Percentiles rank a stretch among this genome's conserved stretches.
phyloP scores from a whole-genome alignment of 2,113 vertebrate species.

The Marmota monax region DNA sequence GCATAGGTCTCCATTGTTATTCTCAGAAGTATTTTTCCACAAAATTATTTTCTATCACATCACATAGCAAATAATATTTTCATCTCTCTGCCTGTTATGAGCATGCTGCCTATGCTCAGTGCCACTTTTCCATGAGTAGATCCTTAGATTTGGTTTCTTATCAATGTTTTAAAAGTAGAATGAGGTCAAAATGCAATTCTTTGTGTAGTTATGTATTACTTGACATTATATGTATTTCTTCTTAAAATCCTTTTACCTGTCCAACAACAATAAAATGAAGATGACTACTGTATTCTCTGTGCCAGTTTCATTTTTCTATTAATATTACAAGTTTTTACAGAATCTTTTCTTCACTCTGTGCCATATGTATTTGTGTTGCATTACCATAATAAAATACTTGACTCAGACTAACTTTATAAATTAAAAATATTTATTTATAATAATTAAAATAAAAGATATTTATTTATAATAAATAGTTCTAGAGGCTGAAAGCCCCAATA shows the following conservation, averaged over 20 bases:
- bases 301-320: neutral
- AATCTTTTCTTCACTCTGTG: neutral
- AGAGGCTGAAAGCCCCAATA: no score
- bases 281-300: neutral
- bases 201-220: neutral
- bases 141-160: neutral
- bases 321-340: neutral
- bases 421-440: no score
- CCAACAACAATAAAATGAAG: conserved; percentile 14
- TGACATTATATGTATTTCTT: neutral
- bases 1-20: no score
- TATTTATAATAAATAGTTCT: no score
- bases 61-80: neutral
- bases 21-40: conserved; percentile 1
- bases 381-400: no score
- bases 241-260: neutral
- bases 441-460: no score
- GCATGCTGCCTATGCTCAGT: neutral
- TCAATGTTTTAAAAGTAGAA: neutral
- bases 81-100: neutral
- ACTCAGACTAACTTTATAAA: no score
- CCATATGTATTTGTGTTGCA: no score
- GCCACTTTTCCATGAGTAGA: neutral
- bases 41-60: neutral
- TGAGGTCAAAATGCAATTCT: neutral